Evolutionary conservation across 2,113 vertebrate species (phyloP).

Genomic region (Myodes glareolus): DNA sequence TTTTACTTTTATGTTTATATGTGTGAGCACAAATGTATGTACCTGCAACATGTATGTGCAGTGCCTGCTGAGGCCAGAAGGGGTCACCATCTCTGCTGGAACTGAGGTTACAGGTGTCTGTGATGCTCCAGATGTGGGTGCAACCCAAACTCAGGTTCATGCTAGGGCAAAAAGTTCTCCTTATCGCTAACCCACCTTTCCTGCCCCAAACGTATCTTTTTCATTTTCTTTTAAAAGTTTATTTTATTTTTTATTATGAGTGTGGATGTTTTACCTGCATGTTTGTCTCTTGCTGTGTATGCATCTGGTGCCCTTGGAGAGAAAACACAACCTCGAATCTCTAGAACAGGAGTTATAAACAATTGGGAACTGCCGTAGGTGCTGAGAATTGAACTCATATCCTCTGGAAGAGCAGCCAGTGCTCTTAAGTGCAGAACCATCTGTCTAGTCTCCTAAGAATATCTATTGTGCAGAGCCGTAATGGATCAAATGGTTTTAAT

Average conservation of each 20-base stretch:
- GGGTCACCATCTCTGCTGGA: no score
- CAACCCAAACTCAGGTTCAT: neutral
- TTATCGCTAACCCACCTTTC: neutral
- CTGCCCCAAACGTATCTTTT: neutral
- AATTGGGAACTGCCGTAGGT: neutral
- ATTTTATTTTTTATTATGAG: neutral
- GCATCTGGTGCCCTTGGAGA: neutral
- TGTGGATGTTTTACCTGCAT: neutral
- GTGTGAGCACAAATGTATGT: neutral
- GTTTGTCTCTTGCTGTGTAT: neutral
- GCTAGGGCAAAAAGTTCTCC: neutral
- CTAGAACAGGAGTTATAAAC: neutral
- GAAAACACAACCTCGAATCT: neutral
- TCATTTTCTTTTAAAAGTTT: neutral
- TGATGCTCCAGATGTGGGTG: neutral
- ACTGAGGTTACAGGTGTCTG: neutral
- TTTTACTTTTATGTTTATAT: neutral
- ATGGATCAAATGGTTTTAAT: neutral
- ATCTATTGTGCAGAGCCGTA: neutral
- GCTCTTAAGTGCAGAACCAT: no score
- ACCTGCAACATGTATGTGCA: no score
- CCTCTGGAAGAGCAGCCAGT: neutral
- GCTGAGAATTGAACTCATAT: neutral
- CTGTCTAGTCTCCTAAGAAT: neutral
- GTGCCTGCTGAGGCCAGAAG: neutral